These are phyloP conservation scores for Amblyraja radiata DNA, from an alignment of 2,797 vertebrate genomes.

Conservation along the genomic window DNA sequence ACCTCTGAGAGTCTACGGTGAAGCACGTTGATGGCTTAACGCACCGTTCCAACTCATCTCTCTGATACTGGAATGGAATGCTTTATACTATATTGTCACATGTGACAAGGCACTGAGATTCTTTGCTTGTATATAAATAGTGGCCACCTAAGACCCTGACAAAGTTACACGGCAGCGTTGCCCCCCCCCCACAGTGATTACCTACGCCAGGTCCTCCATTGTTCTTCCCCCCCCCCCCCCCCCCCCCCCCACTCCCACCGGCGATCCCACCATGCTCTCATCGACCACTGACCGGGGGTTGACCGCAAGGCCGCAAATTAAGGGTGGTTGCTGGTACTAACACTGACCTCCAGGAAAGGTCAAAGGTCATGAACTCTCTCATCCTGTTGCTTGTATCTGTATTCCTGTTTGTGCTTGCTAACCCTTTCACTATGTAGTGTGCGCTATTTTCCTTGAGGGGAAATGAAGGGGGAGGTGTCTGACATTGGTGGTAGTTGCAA, in stretches of 20 bases:
- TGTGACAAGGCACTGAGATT: no score
- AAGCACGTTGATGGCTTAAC: not conserved
- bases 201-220: no score
- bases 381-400: not conserved
- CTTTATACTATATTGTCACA: no score
- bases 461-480: not conserved
- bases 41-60: not conserved
- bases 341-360: slow-evolving; percentile 14
- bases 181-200: no score
- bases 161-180: no score
- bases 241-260: no score
- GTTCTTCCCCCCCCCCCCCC: no score
- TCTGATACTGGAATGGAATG: not conserved
- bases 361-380: not conserved
- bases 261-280: no score
- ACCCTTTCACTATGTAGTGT: not conserved
- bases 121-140: no score
- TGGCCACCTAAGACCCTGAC: no score
- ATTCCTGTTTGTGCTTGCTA: slow-evolving; percentile 13
- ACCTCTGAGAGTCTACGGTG: not conserved
- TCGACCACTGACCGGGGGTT: no score
- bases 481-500: not conserved
- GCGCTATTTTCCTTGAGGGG: not conserved
- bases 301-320: not conserved
- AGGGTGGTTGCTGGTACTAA: not conserved